phyloP scores from a whole-genome alignment of 1,140 invertebrate genomes.

The Pachyrhynchus sulphureomaculatus region DNA sequence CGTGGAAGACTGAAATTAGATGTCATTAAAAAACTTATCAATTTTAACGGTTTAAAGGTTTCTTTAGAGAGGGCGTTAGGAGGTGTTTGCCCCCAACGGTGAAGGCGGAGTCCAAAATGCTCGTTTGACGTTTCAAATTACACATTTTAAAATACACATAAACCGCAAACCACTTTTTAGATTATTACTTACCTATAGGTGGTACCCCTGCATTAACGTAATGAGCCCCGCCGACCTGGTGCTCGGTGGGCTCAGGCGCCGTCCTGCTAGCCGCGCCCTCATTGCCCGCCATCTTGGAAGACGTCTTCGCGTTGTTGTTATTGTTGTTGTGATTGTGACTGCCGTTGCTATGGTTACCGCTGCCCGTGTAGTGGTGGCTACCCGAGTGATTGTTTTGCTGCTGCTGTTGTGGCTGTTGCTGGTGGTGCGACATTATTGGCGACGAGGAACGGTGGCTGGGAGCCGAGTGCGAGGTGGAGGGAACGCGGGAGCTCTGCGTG shows the following conservation, averaged over 20 bases:
- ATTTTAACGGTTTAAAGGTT: too few species aligned
- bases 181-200: constrained; percentile 11
- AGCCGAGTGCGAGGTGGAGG: constrained; percentile 2
- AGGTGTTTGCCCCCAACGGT: too few species aligned
- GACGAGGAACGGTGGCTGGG: background rate
- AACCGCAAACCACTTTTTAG: too few species aligned
- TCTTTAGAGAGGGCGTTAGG: too few species aligned
- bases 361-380: background rate
- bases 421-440: background rate
- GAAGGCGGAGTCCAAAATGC: too few species aligned
- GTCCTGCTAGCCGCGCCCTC: constrained; percentile 4
- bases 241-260: constrained; percentile 1
- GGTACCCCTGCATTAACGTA: background rate
- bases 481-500: background rate
- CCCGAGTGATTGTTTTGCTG: background rate
- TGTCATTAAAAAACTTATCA: too few species aligned
- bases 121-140: too few species aligned
- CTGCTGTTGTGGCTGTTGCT: background rate
- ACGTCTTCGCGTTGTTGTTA: constrained; percentile 1
- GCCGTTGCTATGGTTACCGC: background rate
- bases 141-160: too few species aligned
- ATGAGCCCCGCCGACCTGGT: background rate
- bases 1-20: too few species aligned
- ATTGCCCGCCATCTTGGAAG: constrained; percentile 19
- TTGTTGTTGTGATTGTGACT: background rate